Base-by-base conservation (phyloP, 2,797 vertebrate species). In the Halcyon chelicuti region DNA sequence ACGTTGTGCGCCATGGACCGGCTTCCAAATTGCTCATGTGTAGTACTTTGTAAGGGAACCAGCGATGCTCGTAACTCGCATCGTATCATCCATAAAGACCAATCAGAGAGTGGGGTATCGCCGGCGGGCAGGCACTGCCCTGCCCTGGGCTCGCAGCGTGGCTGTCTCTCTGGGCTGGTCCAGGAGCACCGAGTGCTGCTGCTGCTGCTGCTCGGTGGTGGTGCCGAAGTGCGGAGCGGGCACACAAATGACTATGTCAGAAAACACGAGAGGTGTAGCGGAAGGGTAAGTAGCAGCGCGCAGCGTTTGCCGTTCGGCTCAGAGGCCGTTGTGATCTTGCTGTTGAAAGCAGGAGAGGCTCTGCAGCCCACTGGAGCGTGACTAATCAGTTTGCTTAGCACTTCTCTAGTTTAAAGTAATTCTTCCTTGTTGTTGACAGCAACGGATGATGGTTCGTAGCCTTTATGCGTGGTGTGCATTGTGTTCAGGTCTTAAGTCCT, bases 331-430 rank as follows among this genome's bases (percentile, higher is more conserved):
- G 47, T 28, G 39, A 29, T 70, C 26, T 37, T 47, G 77, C 57
- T 78, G 37, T 16, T 63, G 76, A 55, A 46, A 88, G 76, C 85
- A 33, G 71, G 81, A 73, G 88, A 60, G 79, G 65, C 78, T 74
- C 76, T 46, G 93, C 90, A 94, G 66, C 85, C 91, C 88, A 3
- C 73, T 31, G 83, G 65, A 35, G 91, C 95, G 65, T 97, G 96
- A 97, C 96, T 97, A 96, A 97, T 97, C 96, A 96, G 33, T 95
- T 96, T 77, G 93, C 81, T 86, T 28, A 23, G 62, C 26, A 3
- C 68, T 71, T 71, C 62, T 74, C 39, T 22, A 17, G 46, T 29
- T 76, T 31, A 7, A 79, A 54, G 21, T 57, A 12, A 90, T 86
- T 63, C 82, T 91, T 58, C 51, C 28, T 60, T n/a, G 0, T 57